Base-by-base conservation (phyloP, 2,888 invertebrate species). In the Cylindroiulus punctatus region DNA sequence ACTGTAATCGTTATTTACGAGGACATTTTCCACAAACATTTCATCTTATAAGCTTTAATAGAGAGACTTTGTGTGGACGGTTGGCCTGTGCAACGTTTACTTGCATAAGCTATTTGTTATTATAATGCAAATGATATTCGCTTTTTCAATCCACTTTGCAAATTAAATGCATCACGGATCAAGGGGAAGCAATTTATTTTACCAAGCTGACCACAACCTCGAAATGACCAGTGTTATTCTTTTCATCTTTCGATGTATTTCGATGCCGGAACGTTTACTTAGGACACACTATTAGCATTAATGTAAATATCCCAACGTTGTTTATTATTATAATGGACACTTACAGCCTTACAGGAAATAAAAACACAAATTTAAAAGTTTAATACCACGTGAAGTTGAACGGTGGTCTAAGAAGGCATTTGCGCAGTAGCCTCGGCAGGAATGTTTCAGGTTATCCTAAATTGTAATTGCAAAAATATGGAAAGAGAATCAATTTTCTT, bases 161-260 rank as follows among this genome's bases (percentile, higher is more conserved):
- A 65, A 65, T 65, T 65, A 65, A 65, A 65, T 65, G 65, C 65
- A 65, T 65, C 65, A 65, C 65, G 65, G 65, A 65, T 65, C 65
- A 65, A 22, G 26, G 26, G 65, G 65, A 65, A 65, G 65, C 65
- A 65, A 65, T 65, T 65, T 65, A 12, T 65, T 65, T 65, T 26
- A 12, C 65, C 22, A 26, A 65, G 26, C 65, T 65, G 65, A 65
- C 65, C 65, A 22, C 65, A 65, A 65, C 65, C n/a, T 26, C 26
- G 26, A 26, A 65, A 65, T 65, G 65, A 65, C 65, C 65, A 65
- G 65, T 65, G 65, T 65, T 65, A 65, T 65, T 65, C 65, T 65
- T 65, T 65, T 65, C 65, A 65, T 65, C 65, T 65, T 65, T 65
- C 22, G 5, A 65, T 65, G 65, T 26, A 65, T 65, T 65, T 65